phyloP scores from a whole-genome alignment of 1,140 invertebrate species.

The Temnothorax longispinosus region DNA sequence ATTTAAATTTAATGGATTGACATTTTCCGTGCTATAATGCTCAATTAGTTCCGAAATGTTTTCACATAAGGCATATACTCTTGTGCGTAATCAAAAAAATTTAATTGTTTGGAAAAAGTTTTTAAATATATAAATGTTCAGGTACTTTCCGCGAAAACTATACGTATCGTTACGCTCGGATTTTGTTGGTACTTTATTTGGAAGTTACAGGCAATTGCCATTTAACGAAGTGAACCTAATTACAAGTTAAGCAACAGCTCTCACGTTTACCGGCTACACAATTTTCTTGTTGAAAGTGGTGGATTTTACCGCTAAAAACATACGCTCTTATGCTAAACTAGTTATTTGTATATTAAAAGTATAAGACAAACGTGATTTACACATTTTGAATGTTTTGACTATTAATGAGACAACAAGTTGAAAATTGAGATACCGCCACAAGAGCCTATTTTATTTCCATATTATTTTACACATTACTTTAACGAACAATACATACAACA shows the following conservation, averaged over 20 bases:
- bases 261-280: not conserved
- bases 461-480: conserved; percentile 21
- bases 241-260: not conserved
- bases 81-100: conserved; percentile 1
- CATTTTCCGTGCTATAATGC: not conserved
- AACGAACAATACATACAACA: conserved; percentile 9
- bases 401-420: not conserved
- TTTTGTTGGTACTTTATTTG: not conserved
- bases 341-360: not conserved
- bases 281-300: not conserved
- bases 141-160: not conserved
- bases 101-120: no score
- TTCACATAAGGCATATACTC: not conserved
- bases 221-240: conserved; percentile 28
- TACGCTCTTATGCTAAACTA: not conserved
- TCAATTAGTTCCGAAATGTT: not conserved
- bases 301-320: not conserved
- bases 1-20: not conserved
- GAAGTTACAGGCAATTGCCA: not conserved
- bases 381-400: not conserved
- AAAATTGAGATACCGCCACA: not conserved
- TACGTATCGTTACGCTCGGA: not conserved
- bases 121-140: no score
- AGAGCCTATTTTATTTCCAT: not conserved
- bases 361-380: not conserved